phyloP scores from a whole-genome alignment of 2,797 vertebrate species.

The Rhinogobio ventralis region DNA sequence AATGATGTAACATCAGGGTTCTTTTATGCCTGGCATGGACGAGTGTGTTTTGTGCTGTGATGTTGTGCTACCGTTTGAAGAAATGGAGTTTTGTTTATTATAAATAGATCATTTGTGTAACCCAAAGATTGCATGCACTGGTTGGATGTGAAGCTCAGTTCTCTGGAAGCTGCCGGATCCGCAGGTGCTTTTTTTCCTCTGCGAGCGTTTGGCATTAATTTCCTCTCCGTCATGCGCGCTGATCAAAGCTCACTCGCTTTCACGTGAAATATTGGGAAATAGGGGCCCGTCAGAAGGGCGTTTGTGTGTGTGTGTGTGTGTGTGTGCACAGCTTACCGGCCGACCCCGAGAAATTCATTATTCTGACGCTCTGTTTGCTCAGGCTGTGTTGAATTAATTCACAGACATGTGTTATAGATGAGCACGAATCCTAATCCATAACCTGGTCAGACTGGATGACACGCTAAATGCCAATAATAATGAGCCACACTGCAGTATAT shows the following conservation, averaged over 20 bases:
- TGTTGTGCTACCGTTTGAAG: constrained; percentile 30
- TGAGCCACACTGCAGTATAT: background rate
- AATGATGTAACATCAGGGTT: constrained; percentile 79
- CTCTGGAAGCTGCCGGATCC: background rate
- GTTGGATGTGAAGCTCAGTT: constrained; percentile 3
- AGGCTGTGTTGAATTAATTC: constrained; percentile 43
- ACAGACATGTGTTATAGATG: constrained; percentile 33
- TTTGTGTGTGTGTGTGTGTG: constrained; percentile 30
- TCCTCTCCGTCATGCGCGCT: constrained; percentile 9
- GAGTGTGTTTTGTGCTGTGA: constrained; percentile 41
- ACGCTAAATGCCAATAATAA: constrained; percentile 28
- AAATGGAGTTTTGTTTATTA: constrained; percentile 27
- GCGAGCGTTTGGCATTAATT: constrained; percentile 32
- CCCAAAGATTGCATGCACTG: constrained; percentile 12
- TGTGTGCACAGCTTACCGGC: constrained; percentile 65
- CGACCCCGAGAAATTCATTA: constrained; percentile 69
- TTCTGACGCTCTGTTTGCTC: constrained; percentile 67
- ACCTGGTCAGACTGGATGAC: constrained; percentile 30
- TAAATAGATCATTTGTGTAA: background rate
- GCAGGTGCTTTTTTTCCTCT: background rate
- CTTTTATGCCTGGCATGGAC: constrained; percentile 51
- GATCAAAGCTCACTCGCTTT: constrained; percentile 64
- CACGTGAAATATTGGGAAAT: constrained; percentile 72
- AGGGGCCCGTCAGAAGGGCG: constrained; percentile 69
- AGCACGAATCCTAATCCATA: constrained; percentile 12